phyloP scores from a whole-genome alignment of 2,888 invertebrate genomes.

The Alcis repandata region DNA sequence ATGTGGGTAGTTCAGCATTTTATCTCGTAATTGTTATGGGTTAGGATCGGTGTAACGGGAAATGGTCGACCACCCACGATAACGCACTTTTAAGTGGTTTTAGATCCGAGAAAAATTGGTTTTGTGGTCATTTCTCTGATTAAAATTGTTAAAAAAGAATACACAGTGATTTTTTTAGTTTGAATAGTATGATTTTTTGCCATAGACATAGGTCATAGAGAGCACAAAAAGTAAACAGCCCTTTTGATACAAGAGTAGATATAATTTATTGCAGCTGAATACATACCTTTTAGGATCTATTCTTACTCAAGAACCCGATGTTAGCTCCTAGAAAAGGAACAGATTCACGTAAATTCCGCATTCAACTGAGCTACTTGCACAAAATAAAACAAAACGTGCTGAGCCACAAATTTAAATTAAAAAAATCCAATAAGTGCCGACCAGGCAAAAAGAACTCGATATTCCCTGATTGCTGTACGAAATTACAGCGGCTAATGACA shows the following conservation, averaged over 20 bases:
- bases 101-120: not conserved
- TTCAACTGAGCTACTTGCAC: no score
- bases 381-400: no score
- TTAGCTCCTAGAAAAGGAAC: no score
- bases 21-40: constrained; percentile 2
- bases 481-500: constrained; percentile 68
- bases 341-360: no score
- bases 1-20: not conserved
- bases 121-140: not conserved
- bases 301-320: no score
- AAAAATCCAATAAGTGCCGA: constrained; percentile 59
- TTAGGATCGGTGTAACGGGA: constrained; percentile 1
- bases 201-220: no score
- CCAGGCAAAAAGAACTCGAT: constrained; percentile 53
- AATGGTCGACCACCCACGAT: constrained; percentile 8
- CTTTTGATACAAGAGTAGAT: no score
- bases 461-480: constrained; percentile 60
- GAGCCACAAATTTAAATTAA: constrained; percentile 47
- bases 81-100: not conserved
- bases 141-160: not conserved
- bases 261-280: no score
- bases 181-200: no score
- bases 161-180: not conserved
- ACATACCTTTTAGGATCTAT: no score
- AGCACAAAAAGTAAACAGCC: no score